phyloP scores from a whole-genome alignment of 2,888 invertebrate genomes.

The Cephus runcator region DNA sequence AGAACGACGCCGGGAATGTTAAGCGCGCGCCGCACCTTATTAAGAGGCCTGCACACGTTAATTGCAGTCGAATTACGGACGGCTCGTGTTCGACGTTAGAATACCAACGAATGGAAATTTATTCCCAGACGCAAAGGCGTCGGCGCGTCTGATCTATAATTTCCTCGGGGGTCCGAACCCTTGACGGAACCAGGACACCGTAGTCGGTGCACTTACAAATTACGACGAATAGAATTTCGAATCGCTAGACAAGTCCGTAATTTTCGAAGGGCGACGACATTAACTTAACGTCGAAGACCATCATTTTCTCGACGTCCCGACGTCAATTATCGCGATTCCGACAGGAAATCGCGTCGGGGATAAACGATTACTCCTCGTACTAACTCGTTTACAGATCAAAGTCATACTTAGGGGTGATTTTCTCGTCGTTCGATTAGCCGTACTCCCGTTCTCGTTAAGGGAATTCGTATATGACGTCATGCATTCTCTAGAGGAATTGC shows the following conservation, averaged over 20 bases:
- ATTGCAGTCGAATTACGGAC: constrained; percentile 28
- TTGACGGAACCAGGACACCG: constrained; percentile 6
- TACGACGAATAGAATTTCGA: constrained; percentile 47
- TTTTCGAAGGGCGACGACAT: constrained; percentile 53
- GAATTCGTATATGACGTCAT: not conserved
- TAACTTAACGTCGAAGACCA: constrained; percentile 51
- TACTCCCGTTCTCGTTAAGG: not conserved
- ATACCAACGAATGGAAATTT: constrained; percentile 7
- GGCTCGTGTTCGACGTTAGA: constrained; percentile 5
- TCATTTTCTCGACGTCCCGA: constrained; percentile 37
- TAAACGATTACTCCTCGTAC: not conserved
- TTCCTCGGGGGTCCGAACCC: constrained; percentile 22
- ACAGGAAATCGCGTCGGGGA: not conserved
- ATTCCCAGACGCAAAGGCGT: constrained; percentile 10
- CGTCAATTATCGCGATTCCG: constrained; percentile 18
- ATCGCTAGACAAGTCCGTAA: constrained; percentile 41
- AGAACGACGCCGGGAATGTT: constrained; percentile 18
- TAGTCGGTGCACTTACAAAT: constrained; percentile 51
- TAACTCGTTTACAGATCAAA: not conserved
- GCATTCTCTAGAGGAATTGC: not conserved
- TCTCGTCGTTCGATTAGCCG: not conserved
- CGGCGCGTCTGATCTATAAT: constrained; percentile 34
- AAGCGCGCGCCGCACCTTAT: constrained; percentile 15
- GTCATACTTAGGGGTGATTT: not conserved
- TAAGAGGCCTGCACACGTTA: constrained; percentile 23